Percentiles rank a stretch among this genome's conserved stretches.
Conservation (phyloP, 1,140 invertebrate species). For the Drosophila lowei region DNA sequence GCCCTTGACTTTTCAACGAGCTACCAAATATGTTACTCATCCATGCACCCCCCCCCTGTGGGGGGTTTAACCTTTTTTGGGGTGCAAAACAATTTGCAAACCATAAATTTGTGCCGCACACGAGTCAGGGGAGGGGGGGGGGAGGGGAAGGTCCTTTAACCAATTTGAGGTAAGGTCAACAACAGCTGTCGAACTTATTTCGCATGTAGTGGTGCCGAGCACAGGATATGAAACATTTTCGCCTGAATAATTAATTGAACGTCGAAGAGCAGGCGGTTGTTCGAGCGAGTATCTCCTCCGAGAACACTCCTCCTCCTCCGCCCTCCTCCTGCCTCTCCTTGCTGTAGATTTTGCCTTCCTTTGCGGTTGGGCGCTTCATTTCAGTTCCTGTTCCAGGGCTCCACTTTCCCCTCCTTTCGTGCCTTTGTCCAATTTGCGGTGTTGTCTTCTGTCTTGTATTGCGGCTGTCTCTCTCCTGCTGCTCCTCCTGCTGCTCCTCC, state of each 20-base stretch:
- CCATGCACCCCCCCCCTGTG: conserved; percentile 11
- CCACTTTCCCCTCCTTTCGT: not conserved
- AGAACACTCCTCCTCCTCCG: not conserved
- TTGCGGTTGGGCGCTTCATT: conserved; percentile 50
- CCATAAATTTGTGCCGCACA: conserved; percentile 76
- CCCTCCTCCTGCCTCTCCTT: conserved; percentile 19
- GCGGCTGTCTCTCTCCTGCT: conserved; percentile 25
- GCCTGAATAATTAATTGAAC: conserved; percentile 83
- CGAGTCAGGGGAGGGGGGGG: not conserved
- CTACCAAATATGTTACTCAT: conserved; percentile 74
- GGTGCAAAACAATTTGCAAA: conserved; percentile 82
- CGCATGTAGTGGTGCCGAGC: conserved; percentile 47
- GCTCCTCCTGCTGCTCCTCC: conserved; percentile 15
- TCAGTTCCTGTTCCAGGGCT: too few species aligned
- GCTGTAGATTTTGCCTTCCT: conserved; percentile 54
- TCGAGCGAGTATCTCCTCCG: not conserved
- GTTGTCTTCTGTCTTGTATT: conserved; percentile 24
- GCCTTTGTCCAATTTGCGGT: conserved; percentile 21
- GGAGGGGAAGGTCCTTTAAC: not conserved
- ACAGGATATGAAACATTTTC: conserved; percentile 79
- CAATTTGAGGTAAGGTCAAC: conserved; percentile 76
- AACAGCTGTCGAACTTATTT: conserved; percentile 80
- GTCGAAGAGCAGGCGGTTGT: conserved; percentile 15
- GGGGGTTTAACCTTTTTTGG: conserved; percentile 61
- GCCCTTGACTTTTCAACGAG: conserved; percentile 67